Base-by-base conservation (phyloP, 2,888 invertebrate genomes). In the Onchidella celtica region DNA sequence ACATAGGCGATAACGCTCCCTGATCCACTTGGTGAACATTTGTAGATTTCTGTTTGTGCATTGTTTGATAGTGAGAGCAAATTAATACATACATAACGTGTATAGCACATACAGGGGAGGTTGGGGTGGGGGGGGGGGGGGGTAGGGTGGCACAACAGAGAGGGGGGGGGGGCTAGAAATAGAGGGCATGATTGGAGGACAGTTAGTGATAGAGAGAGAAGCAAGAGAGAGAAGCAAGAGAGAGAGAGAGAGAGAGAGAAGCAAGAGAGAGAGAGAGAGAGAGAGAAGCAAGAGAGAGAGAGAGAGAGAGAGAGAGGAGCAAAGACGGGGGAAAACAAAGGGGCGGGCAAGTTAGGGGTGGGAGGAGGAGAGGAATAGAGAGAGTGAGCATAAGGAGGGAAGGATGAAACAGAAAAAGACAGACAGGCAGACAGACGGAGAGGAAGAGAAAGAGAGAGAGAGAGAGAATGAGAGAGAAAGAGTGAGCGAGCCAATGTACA, bases 361-460 rank as follows among this genome's bases (percentile, higher is more conserved):
- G n/a, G 34, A 68, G 17, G 32, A 14, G 32, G 29, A 32, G 29
- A 68, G 68, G 32, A 11, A 38, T 24, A 70, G 73, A 57, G 73
- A 32, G 34, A 61, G 27, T 17, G n/a, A 61, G n/a, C 6, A 61
- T 9, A 68, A 32, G 34, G 11, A 75, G 63, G 36, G 4, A 34
- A n/a, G 29, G 27, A 61, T 3, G 24, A 59, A 61, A 17, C 3
- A 32, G 36, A 38, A 34, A 55, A 24, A 3, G 4, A 32, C 29
- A 6, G 21, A n/a, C 3, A 24, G 24, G 4, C 32, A 6, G 32
- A 57, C n/a, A 34, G 29, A 32, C 14, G 24, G 27, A 59, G 34
- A 34, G 29, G 14, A 21, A 61, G 36, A 63, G 27, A 32, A 21
- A 75, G 63, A 75, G 63, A 75, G 75, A 75, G 14, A 55, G 36